Evolutionary conservation across 2,113 vertebrate species (phyloP).

Genomic region (Notothenia rossii): DNA sequence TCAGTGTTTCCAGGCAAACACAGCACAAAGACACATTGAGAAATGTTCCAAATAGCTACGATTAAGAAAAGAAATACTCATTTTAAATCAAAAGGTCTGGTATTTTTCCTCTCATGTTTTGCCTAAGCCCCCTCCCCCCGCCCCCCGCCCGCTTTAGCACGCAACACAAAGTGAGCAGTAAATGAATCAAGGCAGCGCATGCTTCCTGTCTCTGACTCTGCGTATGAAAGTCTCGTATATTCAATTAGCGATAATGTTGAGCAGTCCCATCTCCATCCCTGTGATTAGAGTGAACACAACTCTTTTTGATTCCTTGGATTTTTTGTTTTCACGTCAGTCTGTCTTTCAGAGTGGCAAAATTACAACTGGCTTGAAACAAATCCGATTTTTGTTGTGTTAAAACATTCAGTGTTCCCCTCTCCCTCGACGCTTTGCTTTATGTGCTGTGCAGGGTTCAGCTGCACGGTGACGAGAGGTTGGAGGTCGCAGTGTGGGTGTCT

Average conservation of each 20-base stretch:
- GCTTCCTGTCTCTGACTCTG: slow-evolving; percentile 27
- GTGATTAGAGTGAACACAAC: not conserved
- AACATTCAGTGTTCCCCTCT: not conserved
- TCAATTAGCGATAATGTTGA: slow-evolving; percentile 47
- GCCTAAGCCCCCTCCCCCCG: not conserved
- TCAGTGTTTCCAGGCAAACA: not conserved
- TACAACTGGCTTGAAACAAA: slow-evolving; percentile 14
- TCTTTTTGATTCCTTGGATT: slow-evolving; percentile 3
- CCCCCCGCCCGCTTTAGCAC: not conserved
- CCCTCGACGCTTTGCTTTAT: slow-evolving; percentile 37
- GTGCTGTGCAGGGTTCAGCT: slow-evolving; percentile 63
- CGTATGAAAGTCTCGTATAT: slow-evolving; percentile 36
- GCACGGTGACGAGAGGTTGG: slow-evolving; percentile 49
- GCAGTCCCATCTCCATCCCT: slow-evolving; percentile 18
- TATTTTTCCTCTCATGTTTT: slow-evolving; percentile 2
- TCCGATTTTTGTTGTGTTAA: slow-evolving; percentile 2
- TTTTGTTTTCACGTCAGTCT: not conserved
- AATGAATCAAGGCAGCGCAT: slow-evolving; percentile 35
- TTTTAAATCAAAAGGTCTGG: slow-evolving; percentile 16
- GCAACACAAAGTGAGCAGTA: slow-evolving; percentile 17
- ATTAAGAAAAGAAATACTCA: not conserved
- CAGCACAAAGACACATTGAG: not conserved
- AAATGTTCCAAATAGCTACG: not conserved
- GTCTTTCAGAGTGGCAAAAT: slow-evolving; percentile 3
- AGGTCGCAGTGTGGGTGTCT: slow-evolving; percentile 72